Evolutionary conservation across 1,140 invertebrate genomes (phyloP).

Genomic region (Coptotermes formosanus): DNA sequence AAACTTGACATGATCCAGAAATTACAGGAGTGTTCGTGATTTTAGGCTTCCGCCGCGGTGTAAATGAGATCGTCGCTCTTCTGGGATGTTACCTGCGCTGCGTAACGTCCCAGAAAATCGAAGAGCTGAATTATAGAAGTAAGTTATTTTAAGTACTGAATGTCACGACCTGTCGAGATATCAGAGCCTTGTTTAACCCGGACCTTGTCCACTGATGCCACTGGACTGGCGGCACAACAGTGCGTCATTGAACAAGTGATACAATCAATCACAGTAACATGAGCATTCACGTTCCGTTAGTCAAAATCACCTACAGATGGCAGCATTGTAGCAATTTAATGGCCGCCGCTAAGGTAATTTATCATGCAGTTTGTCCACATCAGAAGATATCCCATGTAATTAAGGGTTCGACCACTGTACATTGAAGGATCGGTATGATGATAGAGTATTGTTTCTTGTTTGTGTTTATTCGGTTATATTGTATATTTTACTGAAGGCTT

Average conservation of each 20-base stretch:
- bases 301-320: background rate
- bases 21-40: no score
- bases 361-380: background rate
- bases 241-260: background rate
- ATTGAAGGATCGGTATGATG: background rate
- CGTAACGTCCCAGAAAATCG: no score
- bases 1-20: no score
- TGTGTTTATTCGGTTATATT: background rate
- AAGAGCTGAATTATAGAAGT: no score
- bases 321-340: constrained; percentile 16
- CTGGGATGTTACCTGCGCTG: no score
- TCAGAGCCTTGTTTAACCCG: background rate
- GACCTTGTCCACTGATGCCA: background rate
- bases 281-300: background rate
- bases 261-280: background rate
- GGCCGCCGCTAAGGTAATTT: background rate
- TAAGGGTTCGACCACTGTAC: background rate
- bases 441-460: background rate
- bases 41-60: no score
- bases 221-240: background rate
- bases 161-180: background rate
- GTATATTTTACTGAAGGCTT: background rate
- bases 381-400: background rate
- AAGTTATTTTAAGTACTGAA: no score
- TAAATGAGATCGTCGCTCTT: no score